Conservation (phyloP, 2,888 invertebrate genomes). For the Oscheius sp. region DNA sequence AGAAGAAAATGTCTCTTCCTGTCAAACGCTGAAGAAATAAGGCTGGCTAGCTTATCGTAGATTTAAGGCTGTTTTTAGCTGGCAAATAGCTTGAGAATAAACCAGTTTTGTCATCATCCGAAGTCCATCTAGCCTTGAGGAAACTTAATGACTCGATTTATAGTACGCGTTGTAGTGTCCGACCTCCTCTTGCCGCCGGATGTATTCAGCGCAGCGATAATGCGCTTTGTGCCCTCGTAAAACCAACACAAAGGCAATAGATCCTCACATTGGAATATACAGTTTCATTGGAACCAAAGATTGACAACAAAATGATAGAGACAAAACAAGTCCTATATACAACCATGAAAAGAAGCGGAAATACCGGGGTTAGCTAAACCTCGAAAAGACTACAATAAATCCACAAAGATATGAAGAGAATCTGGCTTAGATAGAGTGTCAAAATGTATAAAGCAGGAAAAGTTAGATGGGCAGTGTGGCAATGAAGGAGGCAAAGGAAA, state of each 20-base stretch:
- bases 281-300: slow-evolving; percentile 19
- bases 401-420: slow-evolving; percentile 6
- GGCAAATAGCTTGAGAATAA: slow-evolving; percentile 6
- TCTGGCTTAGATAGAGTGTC: no score
- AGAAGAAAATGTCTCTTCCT: slow-evolving; percentile 17
- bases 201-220: slow-evolving; percentile 22
- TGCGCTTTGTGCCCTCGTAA: slow-evolving; percentile 27
- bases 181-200: background rate
- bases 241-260: slow-evolving; percentile 22
- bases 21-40: background rate
- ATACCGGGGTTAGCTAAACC: slow-evolving; percentile 20
- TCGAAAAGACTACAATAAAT: slow-evolving; percentile 3
- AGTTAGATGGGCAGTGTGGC: background rate
- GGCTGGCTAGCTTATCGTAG: no score
- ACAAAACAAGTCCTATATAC: slow-evolving; percentile 26
- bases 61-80: background rate
- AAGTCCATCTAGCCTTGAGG: background rate
- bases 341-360: slow-evolving; percentile 18
- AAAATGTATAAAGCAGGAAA: slow-evolving; percentile 6
- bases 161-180: background rate
- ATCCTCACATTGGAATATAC: background rate
- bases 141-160: slow-evolving; percentile 8
- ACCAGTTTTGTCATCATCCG: background rate
- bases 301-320: slow-evolving; percentile 20
- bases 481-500: background rate